A percentile compares a stretch with the other conserved stretches of the same genome.
Evolutionary conservation across 2,113 vertebrate species (phyloP).

Genomic region (Apaloderma vittatum): DNA sequence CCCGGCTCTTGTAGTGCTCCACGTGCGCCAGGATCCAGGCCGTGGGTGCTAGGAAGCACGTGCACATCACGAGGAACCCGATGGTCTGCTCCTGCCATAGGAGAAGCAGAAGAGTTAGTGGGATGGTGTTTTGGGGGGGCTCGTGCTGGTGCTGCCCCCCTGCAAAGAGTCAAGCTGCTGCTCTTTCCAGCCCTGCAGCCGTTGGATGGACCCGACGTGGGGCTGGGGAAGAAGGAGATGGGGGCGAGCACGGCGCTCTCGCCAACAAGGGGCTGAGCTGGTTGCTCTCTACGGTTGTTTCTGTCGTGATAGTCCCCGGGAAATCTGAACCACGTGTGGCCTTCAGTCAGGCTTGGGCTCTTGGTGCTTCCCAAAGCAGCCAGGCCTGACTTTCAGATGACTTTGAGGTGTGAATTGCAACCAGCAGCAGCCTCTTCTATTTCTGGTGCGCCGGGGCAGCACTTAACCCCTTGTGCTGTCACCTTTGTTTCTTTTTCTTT

Average conservation of each 20-base stretch:
- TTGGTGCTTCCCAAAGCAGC: not conserved
- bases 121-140: not conserved
- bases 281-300: not conserved
- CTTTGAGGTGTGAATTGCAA: not conserved
- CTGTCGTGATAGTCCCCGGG: fast-evolving
- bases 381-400: slow-evolving; percentile 48
- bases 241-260: not conserved
- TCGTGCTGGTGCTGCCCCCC: fast-evolving
- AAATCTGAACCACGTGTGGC: not conserved
- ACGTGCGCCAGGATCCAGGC: slow-evolving; percentile 81
- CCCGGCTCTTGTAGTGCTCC: slow-evolving; percentile 72
- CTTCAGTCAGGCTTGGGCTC: not conserved
- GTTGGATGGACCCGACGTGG: fast-evolving
- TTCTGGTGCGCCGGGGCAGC: not conserved
- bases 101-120: fast-evolving
- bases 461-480: not conserved
- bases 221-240: fast-evolving
- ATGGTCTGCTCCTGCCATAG: slow-evolving; percentile 78
- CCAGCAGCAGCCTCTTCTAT: not conserved
- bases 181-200: fast-evolving
- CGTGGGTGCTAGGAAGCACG: slow-evolving; percentile 64
- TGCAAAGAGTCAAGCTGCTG: fast-evolving
- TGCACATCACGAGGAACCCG: not conserved
- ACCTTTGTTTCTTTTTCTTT: not conserved
- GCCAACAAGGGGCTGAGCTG: fast-evolving